These are phyloP conservation scores for Anorthoa munda DNA, from an alignment of 2,888 invertebrate genomes.

Conservation along the genomic window DNA sequence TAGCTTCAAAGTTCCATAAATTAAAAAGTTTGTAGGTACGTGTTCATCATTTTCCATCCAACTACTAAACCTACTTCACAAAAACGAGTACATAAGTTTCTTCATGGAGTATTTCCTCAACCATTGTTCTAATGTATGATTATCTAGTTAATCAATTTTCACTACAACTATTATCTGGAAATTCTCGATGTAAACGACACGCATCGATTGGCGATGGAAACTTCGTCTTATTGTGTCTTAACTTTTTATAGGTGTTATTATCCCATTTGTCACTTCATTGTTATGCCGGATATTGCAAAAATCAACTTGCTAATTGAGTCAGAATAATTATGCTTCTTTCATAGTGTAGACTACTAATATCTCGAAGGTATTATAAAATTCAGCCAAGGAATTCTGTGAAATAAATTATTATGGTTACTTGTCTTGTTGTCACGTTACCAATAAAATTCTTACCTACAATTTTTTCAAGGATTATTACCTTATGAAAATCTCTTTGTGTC, in stretches of 20 bases:
- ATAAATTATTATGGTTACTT: too few species aligned
- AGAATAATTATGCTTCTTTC: background rate
- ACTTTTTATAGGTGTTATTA: background rate
- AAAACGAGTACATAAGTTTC: constrained; percentile 8
- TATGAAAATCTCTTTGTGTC: background rate
- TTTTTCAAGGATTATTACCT: too few species aligned
- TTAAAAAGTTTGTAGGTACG: background rate
- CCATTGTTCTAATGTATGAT: constrained; percentile 46
- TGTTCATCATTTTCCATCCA: constrained; percentile 10
- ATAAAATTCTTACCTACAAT: too few species aligned
- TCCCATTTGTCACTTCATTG: background rate
- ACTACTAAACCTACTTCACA: background rate
- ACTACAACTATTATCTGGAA: constrained; percentile 10
- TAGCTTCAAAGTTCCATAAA: background rate
- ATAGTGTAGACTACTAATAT: background rate
- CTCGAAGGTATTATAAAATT: background rate
- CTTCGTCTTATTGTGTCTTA: background rate
- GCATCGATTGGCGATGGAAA: constrained; percentile 5
- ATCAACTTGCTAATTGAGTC: background rate
- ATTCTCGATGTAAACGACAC: constrained; percentile 18
- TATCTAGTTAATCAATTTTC: constrained; percentile 23
- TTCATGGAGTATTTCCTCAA: constrained; percentile 37
- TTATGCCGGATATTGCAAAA: too few species aligned
- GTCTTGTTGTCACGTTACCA: too few species aligned
- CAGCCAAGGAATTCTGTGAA: background rate